Evolutionary conservation across 2,113 vertebrate species (phyloP).

Genomic region (Argyrosomus japonicus): DNA sequence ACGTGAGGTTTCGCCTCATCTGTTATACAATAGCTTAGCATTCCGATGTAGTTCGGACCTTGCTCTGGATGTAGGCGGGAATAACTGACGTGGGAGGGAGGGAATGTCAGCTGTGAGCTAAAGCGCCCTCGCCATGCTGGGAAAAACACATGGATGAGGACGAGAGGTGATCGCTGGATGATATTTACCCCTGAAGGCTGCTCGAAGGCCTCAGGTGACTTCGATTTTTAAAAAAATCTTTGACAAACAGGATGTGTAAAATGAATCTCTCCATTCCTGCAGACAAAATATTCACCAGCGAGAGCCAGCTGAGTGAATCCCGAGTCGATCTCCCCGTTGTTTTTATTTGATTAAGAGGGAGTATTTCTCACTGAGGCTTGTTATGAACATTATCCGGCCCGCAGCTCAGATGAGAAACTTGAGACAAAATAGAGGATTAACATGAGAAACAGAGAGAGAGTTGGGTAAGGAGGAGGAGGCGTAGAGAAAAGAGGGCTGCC

Average conservation of each 20-base stretch:
- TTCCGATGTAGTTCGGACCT: slow-evolving; percentile 42
- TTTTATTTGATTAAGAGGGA: slow-evolving; percentile 47
- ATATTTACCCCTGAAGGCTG: neutral
- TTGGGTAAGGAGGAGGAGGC: neutral
- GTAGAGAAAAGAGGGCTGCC: slow-evolving; percentile 1
- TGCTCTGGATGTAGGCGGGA: slow-evolving; percentile 36
- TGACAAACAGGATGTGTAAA: slow-evolving; percentile 3
- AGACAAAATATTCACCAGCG: slow-evolving; percentile 37
- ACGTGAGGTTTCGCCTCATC: slow-evolving; percentile 27
- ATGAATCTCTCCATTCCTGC: slow-evolving; percentile 4
- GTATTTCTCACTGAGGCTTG: slow-evolving; percentile 15
- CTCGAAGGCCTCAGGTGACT: neutral
- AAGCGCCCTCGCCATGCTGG: slow-evolving; percentile 25
- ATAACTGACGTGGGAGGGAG: slow-evolving; percentile 39
- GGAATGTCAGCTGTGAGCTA: slow-evolving; percentile 51
- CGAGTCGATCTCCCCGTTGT: slow-evolving; percentile 22
- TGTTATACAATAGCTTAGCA: slow-evolving; percentile 43
- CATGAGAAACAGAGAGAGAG: slow-evolving; percentile 33
- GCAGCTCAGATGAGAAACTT: slow-evolving; percentile 34
- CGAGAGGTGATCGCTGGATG: neutral
- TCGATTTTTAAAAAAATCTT: neutral
- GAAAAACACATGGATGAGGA: neutral
- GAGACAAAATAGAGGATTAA: slow-evolving; percentile 65
- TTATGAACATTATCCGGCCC: slow-evolving; percentile 33
- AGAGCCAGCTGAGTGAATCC: slow-evolving; percentile 28